A percentile compares a stretch with the other conserved stretches of the same genome.
phyloP scores from a whole-genome alignment of 2,888 invertebrate species.

The Flexamia atlantica region DNA sequence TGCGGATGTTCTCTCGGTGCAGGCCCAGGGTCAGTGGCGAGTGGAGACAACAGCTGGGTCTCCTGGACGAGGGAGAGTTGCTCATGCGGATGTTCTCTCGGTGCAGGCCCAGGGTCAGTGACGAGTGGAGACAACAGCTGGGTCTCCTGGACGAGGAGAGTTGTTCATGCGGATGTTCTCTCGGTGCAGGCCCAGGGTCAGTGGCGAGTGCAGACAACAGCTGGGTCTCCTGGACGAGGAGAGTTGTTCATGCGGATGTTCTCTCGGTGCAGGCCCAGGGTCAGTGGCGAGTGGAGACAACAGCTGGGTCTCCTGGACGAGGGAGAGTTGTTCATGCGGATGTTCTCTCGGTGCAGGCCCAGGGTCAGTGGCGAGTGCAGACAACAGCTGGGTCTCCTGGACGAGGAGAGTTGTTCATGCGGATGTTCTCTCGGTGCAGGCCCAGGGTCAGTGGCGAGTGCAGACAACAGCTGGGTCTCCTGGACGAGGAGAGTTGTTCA shows the following conservation, averaged over 20 bases:
- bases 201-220: constrained; percentile 76
- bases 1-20: constrained; percentile 77
- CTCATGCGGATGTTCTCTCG: constrained; percentile 92
- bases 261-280: constrained; percentile 80
- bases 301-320: constrained; percentile 86
- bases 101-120: constrained; percentile 65
- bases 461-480: constrained; percentile 78
- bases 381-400: too few relatives aligned
- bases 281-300: constrained; percentile 74
- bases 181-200: constrained; percentile 60
- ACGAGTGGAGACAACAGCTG: constrained; percentile 77
- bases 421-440: constrained; percentile 85
- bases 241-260: constrained; percentile 95
- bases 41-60: constrained; percentile 76
- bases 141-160: too few relatives aligned
- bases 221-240: constrained; percentile 90
- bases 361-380: too few relatives aligned
- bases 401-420: too few relatives aligned
- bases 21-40: constrained; percentile 71
- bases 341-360: too few relatives aligned
- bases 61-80: constrained; percentile 89
- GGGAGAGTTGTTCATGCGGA: constrained; percentile 96
- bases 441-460: constrained; percentile 72
- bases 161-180: too few relatives aligned
- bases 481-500: constrained; percentile 94